Base-by-base conservation (phyloP, 2,797 vertebrate genomes). In the Acropternis orthonyx region DNA sequence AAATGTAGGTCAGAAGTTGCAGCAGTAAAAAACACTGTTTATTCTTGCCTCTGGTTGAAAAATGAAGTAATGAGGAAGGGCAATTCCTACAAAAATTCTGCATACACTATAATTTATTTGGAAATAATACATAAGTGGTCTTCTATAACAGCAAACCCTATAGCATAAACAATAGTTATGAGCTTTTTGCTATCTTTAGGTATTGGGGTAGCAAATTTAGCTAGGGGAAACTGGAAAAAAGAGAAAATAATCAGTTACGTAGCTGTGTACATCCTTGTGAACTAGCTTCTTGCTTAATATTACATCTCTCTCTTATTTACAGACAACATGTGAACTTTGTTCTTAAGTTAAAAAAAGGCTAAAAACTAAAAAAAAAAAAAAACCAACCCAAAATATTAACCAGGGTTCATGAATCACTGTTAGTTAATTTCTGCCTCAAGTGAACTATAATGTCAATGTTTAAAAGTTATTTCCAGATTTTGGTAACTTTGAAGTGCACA, bases 381-480 rank as follows among this genome's bases (percentile, higher is more conserved):
- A 26, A 15, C 3, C 10, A 10, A 95, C 43, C 28, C 37, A 37
- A 74, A 65, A 54, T 37, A 92, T 95, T 88, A 96, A 85, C 72
- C 58, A 36, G 37, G 51, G 8, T 83, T 84, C 76, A 84, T 16
- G 4, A 94, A 92, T 78, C 49, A 74, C 34, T 85, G 21, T 32
- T 66, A 39, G 28, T 92, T 93, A 88, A 81, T 79, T 75, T 92
- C 88, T 90, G 36, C 78, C 73, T 63, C 32, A 65, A 8, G 3
- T 37, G 69, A 88, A 66, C 46, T 44, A 55, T 15, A 39, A 21
- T 37, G 34, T 56, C 85, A 94, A 65, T 21, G 8, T 65, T 85
- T 95, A 76, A 86, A 88, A 61, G 41, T 85, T 84, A 39, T 51
- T 80, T 93, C 39, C 63, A 83, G 51, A 14, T 90, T 85, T 85